phyloP scores from a whole-genome alignment of 2,888 invertebrate species.

The Magallana nippona region DNA sequence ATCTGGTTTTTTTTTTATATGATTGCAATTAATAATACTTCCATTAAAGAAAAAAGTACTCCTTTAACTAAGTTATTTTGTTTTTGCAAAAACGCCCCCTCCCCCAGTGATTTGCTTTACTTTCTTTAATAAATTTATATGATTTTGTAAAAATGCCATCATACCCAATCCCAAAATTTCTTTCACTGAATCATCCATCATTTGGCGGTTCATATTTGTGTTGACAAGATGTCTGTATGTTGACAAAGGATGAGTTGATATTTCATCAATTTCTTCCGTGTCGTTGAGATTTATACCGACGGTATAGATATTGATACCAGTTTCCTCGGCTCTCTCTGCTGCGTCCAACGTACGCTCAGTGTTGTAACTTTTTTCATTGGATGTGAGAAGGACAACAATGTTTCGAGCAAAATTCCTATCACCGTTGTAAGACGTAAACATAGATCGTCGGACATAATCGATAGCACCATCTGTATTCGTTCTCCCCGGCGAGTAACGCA shows the following conservation, averaged over 20 bases:
- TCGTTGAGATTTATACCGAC: constrained; percentile 52
- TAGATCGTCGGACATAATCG: constrained; percentile 61
- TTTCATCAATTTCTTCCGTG: constrained; percentile 50
- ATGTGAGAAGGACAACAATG: constrained; percentile 69
- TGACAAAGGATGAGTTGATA: constrained; percentile 50
- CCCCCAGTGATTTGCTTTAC: too few species aligned
- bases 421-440: constrained; percentile 66
- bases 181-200: constrained; percentile 2
- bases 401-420: constrained; percentile 69
- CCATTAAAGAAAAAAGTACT: too few species aligned
- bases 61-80: too few species aligned
- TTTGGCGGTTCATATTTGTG: constrained; percentile 12
- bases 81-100: too few species aligned
- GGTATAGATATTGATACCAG: constrained; percentile 50
- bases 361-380: constrained; percentile 58
- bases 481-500: constrained; percentile 57
- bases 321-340: constrained; percentile 47
- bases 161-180: constrained; percentile 2
- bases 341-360: constrained; percentile 46
- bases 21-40: too few species aligned
- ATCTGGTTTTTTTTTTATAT: too few species aligned
- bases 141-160: not conserved
- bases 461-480: constrained; percentile 72
- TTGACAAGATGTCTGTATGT: constrained; percentile 32
- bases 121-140: too few species aligned